These are phyloP conservation scores for Amblyopsis rosae DNA, from an alignment of 2,113 vertebrate genomes.

Conservation along the genomic window DNA sequence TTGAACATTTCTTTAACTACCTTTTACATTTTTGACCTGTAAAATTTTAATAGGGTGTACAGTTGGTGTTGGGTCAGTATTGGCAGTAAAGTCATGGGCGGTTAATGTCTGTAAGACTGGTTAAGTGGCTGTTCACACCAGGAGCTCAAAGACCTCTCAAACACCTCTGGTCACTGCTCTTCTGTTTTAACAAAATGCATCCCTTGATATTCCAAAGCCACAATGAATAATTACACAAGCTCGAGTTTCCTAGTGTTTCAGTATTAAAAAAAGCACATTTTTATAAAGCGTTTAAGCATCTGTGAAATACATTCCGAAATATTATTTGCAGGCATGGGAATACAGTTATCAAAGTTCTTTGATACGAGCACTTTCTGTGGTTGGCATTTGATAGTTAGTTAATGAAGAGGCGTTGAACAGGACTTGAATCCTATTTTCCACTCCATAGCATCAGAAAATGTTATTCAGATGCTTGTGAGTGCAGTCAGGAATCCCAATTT, in stretches of 20 bases:
- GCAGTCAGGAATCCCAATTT: slow-evolving; percentile 75
- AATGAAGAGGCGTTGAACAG: slow-evolving; percentile 79
- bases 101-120: slow-evolving; percentile 87
- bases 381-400: slow-evolving; percentile 68
- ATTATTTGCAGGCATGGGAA: slow-evolving; percentile 69
- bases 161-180: slow-evolving; percentile 73
- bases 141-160: slow-evolving; percentile 74
- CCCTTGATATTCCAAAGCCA: slow-evolving; percentile 34
- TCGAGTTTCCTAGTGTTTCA: slow-evolving; percentile 58
- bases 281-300: slow-evolving; percentile 45
- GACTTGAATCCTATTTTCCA: slow-evolving; percentile 80
- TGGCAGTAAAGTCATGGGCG: slow-evolving; percentile 91
- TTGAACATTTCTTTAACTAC: slow-evolving; percentile 93
- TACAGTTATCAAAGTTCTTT: slow-evolving; percentile 71
- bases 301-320: slow-evolving; percentile 52
- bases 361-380: slow-evolving; percentile 71
- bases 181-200: slow-evolving; percentile 65
- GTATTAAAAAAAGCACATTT: slow-evolving; percentile 22
- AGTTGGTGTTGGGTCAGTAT: slow-evolving; percentile 87
- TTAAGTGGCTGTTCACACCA: slow-evolving; percentile 87
- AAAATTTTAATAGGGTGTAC: slow-evolving; percentile 97
- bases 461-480: slow-evolving; percentile 74
- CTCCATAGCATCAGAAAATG: slow-evolving; percentile 79
- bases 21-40: slow-evolving; percentile 99
- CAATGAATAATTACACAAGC: slow-evolving; percentile 60